Evolutionary conservation across 1,140 invertebrate genomes (phyloP), one percentile per base, ranked within the genome.

Genomic region (Proales similis): DNA sequence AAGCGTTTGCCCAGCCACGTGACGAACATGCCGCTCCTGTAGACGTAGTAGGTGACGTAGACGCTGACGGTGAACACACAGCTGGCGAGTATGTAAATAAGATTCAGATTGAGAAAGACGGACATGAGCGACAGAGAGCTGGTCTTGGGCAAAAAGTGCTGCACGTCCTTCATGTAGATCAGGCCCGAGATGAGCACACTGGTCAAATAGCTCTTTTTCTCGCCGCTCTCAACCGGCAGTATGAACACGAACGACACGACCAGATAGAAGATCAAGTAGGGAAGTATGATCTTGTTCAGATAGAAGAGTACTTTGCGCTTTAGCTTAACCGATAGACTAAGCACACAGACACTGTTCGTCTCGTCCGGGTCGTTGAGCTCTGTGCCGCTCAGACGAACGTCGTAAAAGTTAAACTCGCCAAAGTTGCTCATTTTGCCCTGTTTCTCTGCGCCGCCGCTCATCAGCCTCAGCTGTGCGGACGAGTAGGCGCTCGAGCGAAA

Each of bases 151-250:
- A 57, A 42, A 7, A 57, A 20, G 3, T 24, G 26, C 19, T 27
- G 39, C 14, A 42, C 32, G 19, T 57, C 51, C 19, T 57, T 57
- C 45, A 42, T 11, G 30, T 57, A 57, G 17, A 57, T 57, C 51
- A 57, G 39, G 26, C 24, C 51, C 14, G 36, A 42, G 7, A 57
- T 42, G 7, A 57, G 36, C 9, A 57, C 45, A 26, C 51, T 57
- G 29, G 51, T 57, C 20, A 42, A 57, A 26, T 57, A 57, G 27
- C 51, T 57, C 32, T 57, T 57, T 43, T 57, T 57, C 19, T 57
- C 51, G 2, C 51, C 51, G 32, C 51, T 57, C 30, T 57, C 51
- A 7, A 57, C 33, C 11, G 51, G 51, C 12, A 57, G 24, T 9
- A 57, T 42, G 24, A 42, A 42, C 14, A 42, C 45, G n/a, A 57